phyloP scores from a whole-genome alignment of 2,797 vertebrate genomes.

The Crenuchus spilurus region DNA sequence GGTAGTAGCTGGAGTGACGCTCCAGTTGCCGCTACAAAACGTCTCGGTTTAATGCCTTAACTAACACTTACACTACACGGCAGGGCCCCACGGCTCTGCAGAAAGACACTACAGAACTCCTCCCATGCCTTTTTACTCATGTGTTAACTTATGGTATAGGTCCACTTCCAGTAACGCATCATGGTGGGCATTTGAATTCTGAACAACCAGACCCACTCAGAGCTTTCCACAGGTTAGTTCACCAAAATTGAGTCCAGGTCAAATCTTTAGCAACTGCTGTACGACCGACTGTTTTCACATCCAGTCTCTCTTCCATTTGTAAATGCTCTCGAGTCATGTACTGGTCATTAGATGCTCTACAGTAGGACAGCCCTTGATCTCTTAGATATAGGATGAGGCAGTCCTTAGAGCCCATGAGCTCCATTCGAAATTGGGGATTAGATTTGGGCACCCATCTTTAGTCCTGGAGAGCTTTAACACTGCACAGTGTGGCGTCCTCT shows the following conservation, averaged over 20 bases:
- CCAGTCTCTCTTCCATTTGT: conserved; percentile 11
- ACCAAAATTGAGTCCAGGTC: neutral
- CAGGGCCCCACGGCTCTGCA: conserved; percentile 31
- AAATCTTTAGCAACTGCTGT: conserved; percentile 3
- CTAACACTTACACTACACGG: conserved; percentile 49
- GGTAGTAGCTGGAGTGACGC: conserved; percentile 24
- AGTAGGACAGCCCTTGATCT: conserved; percentile 48
- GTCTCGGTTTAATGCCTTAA: conserved; percentile 79
- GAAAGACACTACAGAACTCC: conserved; percentile 35
- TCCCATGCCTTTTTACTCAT: conserved; percentile 34
- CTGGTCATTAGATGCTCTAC: conserved; percentile 22
- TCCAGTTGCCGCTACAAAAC: conserved; percentile 38
- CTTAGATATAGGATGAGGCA: conserved; percentile 50
- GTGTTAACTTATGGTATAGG: neutral
- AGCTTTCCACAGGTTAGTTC: neutral
- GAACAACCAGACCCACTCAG: neutral
- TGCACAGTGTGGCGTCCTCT: neutral
- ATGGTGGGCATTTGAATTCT: conserved; percentile 3
- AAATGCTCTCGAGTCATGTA: conserved; percentile 13
- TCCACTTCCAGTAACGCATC: neutral
- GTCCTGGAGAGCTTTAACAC: conserved; percentile 12
- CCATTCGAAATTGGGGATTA: neutral
- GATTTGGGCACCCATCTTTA: neutral
- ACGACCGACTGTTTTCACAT: neutral
- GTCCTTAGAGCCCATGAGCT: conserved; percentile 14